These are phyloP conservation scores for Carpatolechia fugitivella DNA, from an alignment of 2,888 invertebrate species.

Conservation along the genomic window DNA sequence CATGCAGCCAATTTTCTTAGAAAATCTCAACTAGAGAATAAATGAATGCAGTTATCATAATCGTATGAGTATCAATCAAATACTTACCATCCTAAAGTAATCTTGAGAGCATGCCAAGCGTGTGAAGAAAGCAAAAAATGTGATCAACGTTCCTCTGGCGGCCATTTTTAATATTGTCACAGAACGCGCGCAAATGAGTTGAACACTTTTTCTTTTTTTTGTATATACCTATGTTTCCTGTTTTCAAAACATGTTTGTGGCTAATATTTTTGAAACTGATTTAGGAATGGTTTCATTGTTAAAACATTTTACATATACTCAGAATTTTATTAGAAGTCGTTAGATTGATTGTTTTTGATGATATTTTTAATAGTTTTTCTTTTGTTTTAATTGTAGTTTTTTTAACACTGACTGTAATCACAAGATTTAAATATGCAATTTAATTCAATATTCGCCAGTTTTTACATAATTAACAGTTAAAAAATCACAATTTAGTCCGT, in stretches of 20 bases:
- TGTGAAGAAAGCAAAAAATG: conserved; percentile 65
- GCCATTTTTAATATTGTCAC: conserved; percentile 51
- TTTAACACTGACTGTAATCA: too few relatives aligned
- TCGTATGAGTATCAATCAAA: conserved; percentile 17
- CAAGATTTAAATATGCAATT: neutral
- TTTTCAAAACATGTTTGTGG: neutral
- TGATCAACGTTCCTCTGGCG: conserved; percentile 29
- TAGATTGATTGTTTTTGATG: neutral
- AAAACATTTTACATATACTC: neutral
- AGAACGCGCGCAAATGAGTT: conserved; percentile 20
- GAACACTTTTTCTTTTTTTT: neutral
- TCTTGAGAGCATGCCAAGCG: conserved; percentile 58
- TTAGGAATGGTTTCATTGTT: neutral
- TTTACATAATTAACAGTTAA: neutral
- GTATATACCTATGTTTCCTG: neutral
- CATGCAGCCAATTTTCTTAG: conserved; percentile 8
- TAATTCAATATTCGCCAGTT: neutral
- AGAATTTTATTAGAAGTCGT: too few relatives aligned
- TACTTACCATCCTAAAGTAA: conserved; percentile 69
- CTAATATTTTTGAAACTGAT: neutral
- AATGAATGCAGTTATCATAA: conserved; percentile 14
- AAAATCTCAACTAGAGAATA: conserved; percentile 1
- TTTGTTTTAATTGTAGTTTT: too few relatives aligned
- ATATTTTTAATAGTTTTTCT: neutral
- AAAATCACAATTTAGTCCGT: neutral